Base-by-base conservation (phyloP, 2,797 vertebrate genomes). In the Typhlichthys subterraneus region DNA sequence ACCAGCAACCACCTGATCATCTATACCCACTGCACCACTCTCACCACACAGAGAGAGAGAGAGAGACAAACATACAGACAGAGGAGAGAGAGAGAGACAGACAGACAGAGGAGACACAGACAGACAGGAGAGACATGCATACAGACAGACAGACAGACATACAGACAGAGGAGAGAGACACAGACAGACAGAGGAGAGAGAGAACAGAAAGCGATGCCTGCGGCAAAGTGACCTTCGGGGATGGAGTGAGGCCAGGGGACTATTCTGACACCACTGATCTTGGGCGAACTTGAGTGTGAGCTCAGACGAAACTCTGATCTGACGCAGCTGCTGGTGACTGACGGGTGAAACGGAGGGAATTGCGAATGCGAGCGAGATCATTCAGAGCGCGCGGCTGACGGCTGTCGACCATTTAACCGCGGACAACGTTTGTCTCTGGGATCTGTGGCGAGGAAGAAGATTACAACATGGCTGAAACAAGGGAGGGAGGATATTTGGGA, bases 221-320 rank as follows among this genome's bases (percentile, higher is more conserved):
- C 72, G 80, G 91, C 88, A 88, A 90, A 87, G 90, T 92, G 91
- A 92, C 91, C 90, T 93, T 92, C 88, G 80, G 85, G 85, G 87
- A 82, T 84, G 81, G 84, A 69, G 69, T 62, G 67, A 75, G 79
- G 82, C 86, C 77, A 65, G 82, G 86, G 85, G 86, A 88, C 86
- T 89, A 84, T 79, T 88, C 80, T 81, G 82, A 88, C 85, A 86
- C 81, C 74, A 76, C 83, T 90, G 87, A 88, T 89, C 87, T 87
- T 75, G 65, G 33, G 69, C 76, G 70, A 73, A 81, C 84, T 83
- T 85, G 73, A 76, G 69, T 70, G 77, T 70, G 48, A 1, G 72
- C 79, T 81, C 76, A 79, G 65, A 84, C 84, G 86, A 88, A 86
- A 82, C 84, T 88, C 80, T 87, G 85, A 88, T 88, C 79, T 87